Percentiles rank a stretch among this genome's conserved stretches.
These are phyloP conservation scores for Himalopsyche japonica DNA, from an alignment of 2,888 invertebrate genomes.

Conservation along the genomic window DNA sequence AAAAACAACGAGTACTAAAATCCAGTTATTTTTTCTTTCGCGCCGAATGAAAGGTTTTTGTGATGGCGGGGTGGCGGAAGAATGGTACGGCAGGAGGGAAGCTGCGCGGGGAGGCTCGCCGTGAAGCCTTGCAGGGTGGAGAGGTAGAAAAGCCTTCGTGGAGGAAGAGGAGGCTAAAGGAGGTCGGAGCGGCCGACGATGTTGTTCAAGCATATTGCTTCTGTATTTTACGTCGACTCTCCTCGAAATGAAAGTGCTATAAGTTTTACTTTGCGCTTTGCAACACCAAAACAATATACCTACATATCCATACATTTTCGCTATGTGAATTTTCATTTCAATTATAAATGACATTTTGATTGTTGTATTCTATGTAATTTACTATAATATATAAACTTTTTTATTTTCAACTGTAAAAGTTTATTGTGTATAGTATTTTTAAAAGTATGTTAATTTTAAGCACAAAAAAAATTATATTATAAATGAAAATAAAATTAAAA, in stretches of 20 bases:
- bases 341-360: constrained; percentile 4
- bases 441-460: too few relatives aligned
- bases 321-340: neutral
- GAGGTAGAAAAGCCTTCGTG: constrained; percentile 43
- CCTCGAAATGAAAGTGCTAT: constrained; percentile 39
- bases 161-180: constrained; percentile 44
- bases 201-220: constrained; percentile 60
- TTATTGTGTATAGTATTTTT: too few relatives aligned
- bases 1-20: constrained; percentile 56
- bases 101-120: neutral
- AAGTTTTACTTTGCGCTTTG: constrained; percentile 32
- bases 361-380: too few relatives aligned
- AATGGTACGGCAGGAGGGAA: constrained; percentile 37
- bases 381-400: too few relatives aligned
- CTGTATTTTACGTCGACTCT: constrained; percentile 63
- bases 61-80: constrained; percentile 40
- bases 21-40: constrained; percentile 61
- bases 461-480: too few relatives aligned
- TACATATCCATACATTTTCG: neutral
- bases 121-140: constrained; percentile 42
- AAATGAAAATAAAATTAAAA: too few relatives aligned
- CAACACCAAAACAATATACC: neutral
- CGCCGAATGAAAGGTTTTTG: constrained; percentile 56
- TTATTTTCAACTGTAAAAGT: too few relatives aligned
- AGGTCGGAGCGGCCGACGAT: constrained; percentile 51